phyloP scores from a whole-genome alignment of 1,140 invertebrate genomes.

The Dendrolimus kikuchii region DNA sequence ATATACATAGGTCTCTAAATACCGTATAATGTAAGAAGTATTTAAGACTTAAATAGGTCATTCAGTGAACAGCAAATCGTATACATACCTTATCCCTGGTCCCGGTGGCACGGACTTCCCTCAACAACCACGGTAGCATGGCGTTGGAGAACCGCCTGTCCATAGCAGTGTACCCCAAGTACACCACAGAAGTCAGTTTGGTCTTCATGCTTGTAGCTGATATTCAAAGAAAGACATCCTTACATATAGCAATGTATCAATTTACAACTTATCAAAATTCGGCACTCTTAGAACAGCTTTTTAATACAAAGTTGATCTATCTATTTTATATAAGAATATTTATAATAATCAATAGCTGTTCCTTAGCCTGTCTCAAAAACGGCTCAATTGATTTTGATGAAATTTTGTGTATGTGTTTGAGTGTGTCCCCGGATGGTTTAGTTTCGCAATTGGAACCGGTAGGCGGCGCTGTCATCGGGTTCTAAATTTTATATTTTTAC shows the following conservation, averaged over 20 bases:
- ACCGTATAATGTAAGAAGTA: not conserved
- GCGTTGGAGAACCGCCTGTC: conserved; percentile 81
- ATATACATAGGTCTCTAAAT: not conserved
- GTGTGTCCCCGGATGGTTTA: no score
- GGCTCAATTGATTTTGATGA: no score
- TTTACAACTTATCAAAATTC: no score
- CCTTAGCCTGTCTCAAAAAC: no score
- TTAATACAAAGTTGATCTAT: no score
- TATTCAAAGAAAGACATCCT: not conserved
- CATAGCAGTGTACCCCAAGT: conserved; percentile 82
- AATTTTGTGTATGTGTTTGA: no score
- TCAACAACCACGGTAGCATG: conserved; percentile 82
- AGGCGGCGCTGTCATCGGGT: no score
- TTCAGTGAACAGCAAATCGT: not conserved
- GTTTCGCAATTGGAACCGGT: no score
- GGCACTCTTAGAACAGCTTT: no score
- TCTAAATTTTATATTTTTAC: no score
- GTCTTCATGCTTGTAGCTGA: conserved; percentile 71
- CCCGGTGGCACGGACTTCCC: conserved; percentile 49
- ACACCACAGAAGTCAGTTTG: conserved; percentile 78
- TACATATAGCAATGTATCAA: not conserved
- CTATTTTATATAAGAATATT: no score
- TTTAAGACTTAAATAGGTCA: not conserved
- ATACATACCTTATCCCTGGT: conserved; percentile 45
- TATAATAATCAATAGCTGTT: no score